A percentile compares a stretch with the other conserved stretches of the same genome.
Conservation (phyloP, 1,140 invertebrate genomes). For the Chelonus insularis region DNA sequence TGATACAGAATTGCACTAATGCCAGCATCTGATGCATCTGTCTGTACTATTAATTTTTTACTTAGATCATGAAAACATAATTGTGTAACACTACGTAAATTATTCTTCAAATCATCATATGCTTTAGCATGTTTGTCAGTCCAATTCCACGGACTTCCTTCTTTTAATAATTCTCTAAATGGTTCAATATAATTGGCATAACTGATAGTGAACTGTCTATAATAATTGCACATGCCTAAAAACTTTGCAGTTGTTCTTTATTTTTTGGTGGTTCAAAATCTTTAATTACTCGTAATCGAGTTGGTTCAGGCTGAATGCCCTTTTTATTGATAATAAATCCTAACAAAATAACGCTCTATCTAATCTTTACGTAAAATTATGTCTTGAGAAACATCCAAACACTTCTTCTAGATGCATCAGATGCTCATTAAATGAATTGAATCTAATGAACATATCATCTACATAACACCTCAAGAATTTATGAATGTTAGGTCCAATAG, state of each 20-base stretch:
- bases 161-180: slow-evolving; percentile 1
- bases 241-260: background rate
- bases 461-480: slow-evolving; percentile 12
- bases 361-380: background rate
- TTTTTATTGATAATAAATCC: slow-evolving; percentile 3
- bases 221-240: slow-evolving; percentile 18
- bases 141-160: background rate
- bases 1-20: slow-evolving; percentile 11
- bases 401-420: background rate
- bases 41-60: background rate
- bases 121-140: background rate
- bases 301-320: background rate
- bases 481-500: background rate
- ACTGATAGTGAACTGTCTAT: background rate
- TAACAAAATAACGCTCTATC: slow-evolving; percentile 2
- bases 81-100: background rate
- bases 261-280: slow-evolving; percentile 4
- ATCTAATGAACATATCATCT: background rate
- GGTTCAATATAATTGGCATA: slow-evolving; percentile 8
- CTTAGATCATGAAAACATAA: background rate
- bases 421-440: background rate
- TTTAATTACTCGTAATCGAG: background rate
- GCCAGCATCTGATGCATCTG: slow-evolving; percentile 8
- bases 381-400: background rate
- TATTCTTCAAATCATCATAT: background rate